Conservation (phyloP, 2,797 vertebrate genomes). For the Muraenolepis orangiensis region DNA sequence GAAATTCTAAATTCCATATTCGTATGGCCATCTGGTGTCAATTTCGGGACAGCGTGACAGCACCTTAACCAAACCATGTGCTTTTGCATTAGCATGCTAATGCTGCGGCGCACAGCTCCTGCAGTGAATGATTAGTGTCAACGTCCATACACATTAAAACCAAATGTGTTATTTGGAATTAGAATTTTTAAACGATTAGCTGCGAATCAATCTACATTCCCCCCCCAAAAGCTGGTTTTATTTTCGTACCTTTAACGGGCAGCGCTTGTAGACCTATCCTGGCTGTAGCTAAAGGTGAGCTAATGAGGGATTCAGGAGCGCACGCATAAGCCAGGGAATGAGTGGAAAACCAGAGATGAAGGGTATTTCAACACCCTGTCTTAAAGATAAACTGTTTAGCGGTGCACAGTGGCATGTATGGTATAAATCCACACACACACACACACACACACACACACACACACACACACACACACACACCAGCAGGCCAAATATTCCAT, state of each 20-base stretch:
- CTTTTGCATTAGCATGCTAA: neutral
- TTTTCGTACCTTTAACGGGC: neutral
- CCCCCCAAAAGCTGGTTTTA: neutral
- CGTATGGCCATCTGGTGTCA: too few species aligned
- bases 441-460: neutral
- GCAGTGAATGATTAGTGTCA: neutral
- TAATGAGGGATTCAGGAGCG: neutral
- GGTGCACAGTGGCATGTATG: constrained; percentile 36
- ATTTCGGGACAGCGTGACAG: too few species aligned
- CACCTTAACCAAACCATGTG: neutral
- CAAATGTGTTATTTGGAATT: neutral
- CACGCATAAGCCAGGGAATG: constrained; percentile 10
- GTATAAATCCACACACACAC: constrained; percentile 35
- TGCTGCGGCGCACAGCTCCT: neutral
- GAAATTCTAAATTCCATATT: too few species aligned
- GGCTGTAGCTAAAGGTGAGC: neutral
- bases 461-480: constrained; percentile 6
- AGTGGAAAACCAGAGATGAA: neutral
- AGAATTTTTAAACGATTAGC: constrained; percentile 1
- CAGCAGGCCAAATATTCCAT: constrained; percentile 45
- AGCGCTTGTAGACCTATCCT: neutral
- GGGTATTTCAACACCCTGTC: constrained; percentile 31
- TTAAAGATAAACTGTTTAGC: constrained; percentile 57
- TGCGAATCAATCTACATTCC: constrained; percentile 43
- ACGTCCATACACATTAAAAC: too few species aligned